A percentile compares a stretch with the other conserved stretches of the same genome.
phyloP scores from a whole-genome alignment of 2,888 invertebrate genomes.

The Tribolium freemani region DNA sequence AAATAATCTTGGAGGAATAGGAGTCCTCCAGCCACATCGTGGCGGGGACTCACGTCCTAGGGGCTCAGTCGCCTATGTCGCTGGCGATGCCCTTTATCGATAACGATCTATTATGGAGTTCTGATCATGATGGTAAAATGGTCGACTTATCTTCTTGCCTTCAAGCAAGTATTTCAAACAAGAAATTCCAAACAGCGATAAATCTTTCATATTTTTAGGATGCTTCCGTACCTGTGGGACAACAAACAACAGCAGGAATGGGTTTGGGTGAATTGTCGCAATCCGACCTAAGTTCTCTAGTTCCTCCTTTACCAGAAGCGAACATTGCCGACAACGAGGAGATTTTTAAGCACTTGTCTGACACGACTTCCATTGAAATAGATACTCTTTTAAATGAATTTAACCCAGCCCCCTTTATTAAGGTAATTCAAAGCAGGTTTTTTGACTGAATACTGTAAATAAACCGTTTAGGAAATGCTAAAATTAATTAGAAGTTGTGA shows the following conservation, averaged over 20 bases:
- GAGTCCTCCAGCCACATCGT: conserved; percentile 69
- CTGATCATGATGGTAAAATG: conserved; percentile 95
- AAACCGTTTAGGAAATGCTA: no score
- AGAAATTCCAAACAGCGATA: background rate
- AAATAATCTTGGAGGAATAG: conserved; percentile 14
- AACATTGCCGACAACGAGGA: conserved; percentile 77
- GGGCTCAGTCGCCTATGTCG: conserved; percentile 72
- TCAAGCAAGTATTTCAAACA: conserved; percentile 73
- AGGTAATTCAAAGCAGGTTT: conserved; percentile 69
- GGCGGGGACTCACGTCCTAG: conserved; percentile 76
- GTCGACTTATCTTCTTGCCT: conserved; percentile 91
- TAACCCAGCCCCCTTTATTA: conserved; percentile 77
- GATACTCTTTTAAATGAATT: conserved; percentile 87
- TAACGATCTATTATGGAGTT: conserved; percentile 95
- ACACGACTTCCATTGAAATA: conserved; percentile 88
- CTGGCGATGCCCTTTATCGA: conserved; percentile 96
- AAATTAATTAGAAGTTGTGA: no score
- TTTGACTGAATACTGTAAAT: no score
- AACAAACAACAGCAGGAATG: conserved; percentile 68
- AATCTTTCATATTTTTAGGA: conserved; percentile 69
- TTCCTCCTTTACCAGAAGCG: conserved; percentile 73
- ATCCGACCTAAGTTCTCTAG: conserved; percentile 79
- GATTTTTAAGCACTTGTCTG: conserved; percentile 85
- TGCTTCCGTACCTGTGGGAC: conserved; percentile 73
- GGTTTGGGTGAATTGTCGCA: conserved; percentile 78